Conservation (phyloP, 2,797 vertebrate genomes). For the Sphenopsis melanotis region DNA sequence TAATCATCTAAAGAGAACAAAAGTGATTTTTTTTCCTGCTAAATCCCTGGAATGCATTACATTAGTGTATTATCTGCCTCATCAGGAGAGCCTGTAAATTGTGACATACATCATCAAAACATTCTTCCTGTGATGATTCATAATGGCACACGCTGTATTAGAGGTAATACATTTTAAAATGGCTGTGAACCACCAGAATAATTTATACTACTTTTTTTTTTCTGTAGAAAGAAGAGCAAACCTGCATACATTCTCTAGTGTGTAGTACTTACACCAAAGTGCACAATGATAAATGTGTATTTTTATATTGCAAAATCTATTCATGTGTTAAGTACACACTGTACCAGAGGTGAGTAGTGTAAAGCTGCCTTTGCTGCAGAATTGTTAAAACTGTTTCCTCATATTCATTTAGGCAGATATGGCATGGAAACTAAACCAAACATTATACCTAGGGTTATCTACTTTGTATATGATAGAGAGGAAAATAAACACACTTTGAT, state of each 20-base stretch:
- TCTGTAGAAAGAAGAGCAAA: background rate
- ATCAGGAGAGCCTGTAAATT: slow-evolving; percentile 8
- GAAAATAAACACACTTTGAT: background rate
- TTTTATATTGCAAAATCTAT: background rate
- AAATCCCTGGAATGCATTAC: background rate
- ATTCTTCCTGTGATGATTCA: background rate
- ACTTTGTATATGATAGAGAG: background rate
- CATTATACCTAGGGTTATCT: background rate
- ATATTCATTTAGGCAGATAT: background rate
- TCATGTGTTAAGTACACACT: background rate
- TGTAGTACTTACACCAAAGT: background rate
- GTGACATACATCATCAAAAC: background rate
- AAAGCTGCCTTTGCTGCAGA: background rate
- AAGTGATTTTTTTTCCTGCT: background rate
- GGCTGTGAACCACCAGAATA: background rate
- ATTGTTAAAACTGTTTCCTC: background rate
- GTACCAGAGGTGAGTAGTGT: background rate
- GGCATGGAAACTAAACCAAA: background rate
- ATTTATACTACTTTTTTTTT: background rate
- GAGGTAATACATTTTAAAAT: background rate
- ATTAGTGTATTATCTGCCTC: background rate
- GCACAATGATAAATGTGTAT: background rate
- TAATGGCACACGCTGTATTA: background rate
- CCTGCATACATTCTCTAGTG: background rate
- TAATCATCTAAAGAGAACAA: background rate